Base-by-base conservation (phyloP, 2,797 vertebrate species). In the Bovichtus variegatus region DNA sequence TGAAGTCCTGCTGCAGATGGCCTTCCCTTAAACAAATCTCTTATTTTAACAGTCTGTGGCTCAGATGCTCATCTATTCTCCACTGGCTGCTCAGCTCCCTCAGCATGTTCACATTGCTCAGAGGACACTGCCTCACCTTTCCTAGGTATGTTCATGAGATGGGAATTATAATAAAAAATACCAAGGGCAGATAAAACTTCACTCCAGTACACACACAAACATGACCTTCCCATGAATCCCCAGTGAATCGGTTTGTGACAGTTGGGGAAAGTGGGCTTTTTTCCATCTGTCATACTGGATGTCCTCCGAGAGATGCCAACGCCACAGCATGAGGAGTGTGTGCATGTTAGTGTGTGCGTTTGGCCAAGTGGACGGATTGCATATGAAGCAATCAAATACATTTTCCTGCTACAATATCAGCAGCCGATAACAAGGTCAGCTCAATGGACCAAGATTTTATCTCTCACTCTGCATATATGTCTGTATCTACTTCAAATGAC, bases 201-300 rank as follows among this genome's bases (percentile, higher is more conserved):
- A 91, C 88, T 91, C 78, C 72, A 91, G 44, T 85, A 86, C 83
- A 92, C 88, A 89, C 82, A 89, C 74, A 78, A 57, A 84, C 67
- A 88, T 86, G 83, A 90, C 85, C 88, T 75, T 79, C 73, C 81
- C 71, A 74, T 76, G 54, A 88, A 80, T 93, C 90, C 90, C 92
- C 62, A 66, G 84, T 74, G 91, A 75, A 84, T 69, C 38, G 77
- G 67, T 79, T 62, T 83, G 77, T 81, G 77, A 86, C 75, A 75
- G 88, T 77, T 71, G 83, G 78, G 82, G 76, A 81, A 68, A 84
- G 61, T 74, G 81, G 59, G 49, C 49, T n/a, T 87, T 80, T 55
- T 78, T 91, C 93, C 94, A 94, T 94, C 93, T 94, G 94, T 84
- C 81, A 81, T 82, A 76, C 54, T 85, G 51, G 80, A 84, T 72